Evolutionary conservation across 2,888 invertebrate species (phyloP), one percentile per base, ranked within the genome.

Genomic region (Heliconius ethilla): DNA sequence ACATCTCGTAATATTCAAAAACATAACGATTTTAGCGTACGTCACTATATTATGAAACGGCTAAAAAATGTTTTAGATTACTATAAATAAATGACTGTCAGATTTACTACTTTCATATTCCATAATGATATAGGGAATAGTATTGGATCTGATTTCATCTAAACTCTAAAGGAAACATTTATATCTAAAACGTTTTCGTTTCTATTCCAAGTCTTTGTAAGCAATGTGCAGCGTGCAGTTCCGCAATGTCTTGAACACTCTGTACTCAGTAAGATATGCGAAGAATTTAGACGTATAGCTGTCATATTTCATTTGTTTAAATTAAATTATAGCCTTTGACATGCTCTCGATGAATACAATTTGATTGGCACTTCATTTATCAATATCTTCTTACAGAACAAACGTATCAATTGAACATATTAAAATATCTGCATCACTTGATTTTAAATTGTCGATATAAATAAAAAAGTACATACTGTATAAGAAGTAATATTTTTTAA

Each of bases 11-110:
- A 62, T 22, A 11, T 63, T 74, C 27, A 62, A 74, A 74, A 73
- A 18, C 29, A 27, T 74, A 74, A 74, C 74, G 63, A 62, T 65
- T 65, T 74, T 65, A 74, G 27, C 63, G 15, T 63, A 63, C 27
- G 27, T 62, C n/a, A 59, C 59, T 59, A n/a, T 59, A n/a, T 13
- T 27, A 63, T 27, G 63, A 27, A 63, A 74, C n/a, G 74, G n/a
- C 33, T 18, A 62, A 62, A 22, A 15, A 40, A 25, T 1, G 0
- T 27, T 63, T 25, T 40, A 45, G 25, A 2, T 15, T 3, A 45
- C 40, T 33, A 33, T 33, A 62, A 62, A 25, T 10, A 25, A 62
- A 62, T 10, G 1, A n/a, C 63, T 63, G 5, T 15, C 22, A 55
- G n/a, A 10, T 51, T 51, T 51, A 51, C 7, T 7, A 51, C 5